Evolutionary conservation across 2,797 vertebrate genomes (phyloP).

Genomic region (Lepidocolaptes lacrymiger): DNA sequence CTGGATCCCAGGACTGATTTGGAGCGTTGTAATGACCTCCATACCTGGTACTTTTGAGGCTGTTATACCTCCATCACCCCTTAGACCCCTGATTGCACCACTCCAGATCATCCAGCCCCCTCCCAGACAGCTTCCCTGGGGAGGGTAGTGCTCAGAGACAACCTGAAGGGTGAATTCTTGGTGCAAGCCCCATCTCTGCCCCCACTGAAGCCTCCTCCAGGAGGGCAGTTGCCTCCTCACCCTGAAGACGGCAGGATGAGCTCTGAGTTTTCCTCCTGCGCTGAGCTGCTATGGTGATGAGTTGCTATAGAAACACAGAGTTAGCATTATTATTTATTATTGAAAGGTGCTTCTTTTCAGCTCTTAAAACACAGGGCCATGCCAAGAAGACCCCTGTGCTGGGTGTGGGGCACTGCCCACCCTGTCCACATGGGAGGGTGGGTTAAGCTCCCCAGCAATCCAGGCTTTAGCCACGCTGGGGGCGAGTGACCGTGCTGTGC

Average conservation of each 20-base stretch:
- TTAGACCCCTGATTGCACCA: background rate
- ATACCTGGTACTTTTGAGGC: background rate
- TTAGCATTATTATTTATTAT: constrained; percentile 72
- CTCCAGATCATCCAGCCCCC: background rate
- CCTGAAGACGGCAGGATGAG: constrained; percentile 50
- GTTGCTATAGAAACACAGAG: constrained; percentile 72
- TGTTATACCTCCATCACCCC: background rate
- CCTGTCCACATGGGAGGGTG: background rate
- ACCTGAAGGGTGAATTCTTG: background rate
- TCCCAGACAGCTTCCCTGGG: background rate
- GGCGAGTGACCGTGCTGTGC: background rate
- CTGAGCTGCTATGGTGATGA: constrained; percentile 71
- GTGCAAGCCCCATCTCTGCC: background rate
- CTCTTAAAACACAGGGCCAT: background rate
- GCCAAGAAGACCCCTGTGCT: background rate
- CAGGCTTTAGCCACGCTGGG: background rate
- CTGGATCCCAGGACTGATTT: background rate
- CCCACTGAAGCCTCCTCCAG: background rate
- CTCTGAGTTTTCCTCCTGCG: constrained; percentile 18
- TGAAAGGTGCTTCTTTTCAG: constrained; percentile 56
- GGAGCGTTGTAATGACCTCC: fast-evolving
- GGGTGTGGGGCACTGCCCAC: background rate
- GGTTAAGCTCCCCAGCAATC: background rate
- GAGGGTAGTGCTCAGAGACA: background rate
- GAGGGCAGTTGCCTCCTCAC: constrained; percentile 30